Evolutionary conservation across 2,888 invertebrate species (phyloP), one percentile per base, ranked within the genome.

Genomic region (Bellardia bayeri): DNA sequence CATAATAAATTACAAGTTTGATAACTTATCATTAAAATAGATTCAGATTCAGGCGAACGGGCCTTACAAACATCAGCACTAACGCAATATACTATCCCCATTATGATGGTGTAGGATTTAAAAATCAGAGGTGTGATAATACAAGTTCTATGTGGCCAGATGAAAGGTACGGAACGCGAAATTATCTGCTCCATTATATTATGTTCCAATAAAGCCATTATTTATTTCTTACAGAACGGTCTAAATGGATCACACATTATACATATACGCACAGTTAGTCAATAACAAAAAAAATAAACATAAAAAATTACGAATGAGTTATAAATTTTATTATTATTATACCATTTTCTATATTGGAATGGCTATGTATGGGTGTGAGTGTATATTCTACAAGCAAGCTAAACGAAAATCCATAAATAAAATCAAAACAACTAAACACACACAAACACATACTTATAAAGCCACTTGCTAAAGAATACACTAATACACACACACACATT

Each of bases 291-390:
- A 30, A 82, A 75, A 58, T 40, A 13, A 40, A 51, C 72, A 68
- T 74, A 79, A 84, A 66, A 83, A 79, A 58, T 79, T 80, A 68
- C 68, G 75, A 68, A 80, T 74, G 84, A 80, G 68, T 75, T 85
- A 75, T 75, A 69, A 80, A 80, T 80, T 69, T 80, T 79, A 84
- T 80, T 84, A n/a, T 75, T 68, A 63, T 75, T 68, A 69, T 37
- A 33, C 54, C n/a, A 64, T 66, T 66, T 74, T 80, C 45, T 56
- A 49, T 30, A 68, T 23, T 42, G 45, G 16, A 68, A 79, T 8
- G 37, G 51, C 16, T n/a, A 8, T 51, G 49, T 75, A n/a, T 75
- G 16, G 3, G 14, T 75, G 30, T 45, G 11, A 61, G 33, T 14
- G 16, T 33, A 9, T 45, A 42, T 58, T 23, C 16, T 33, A 33